Conservation (phyloP, 2,888 invertebrate genomes). For the Calameuta pallipes region DNA sequence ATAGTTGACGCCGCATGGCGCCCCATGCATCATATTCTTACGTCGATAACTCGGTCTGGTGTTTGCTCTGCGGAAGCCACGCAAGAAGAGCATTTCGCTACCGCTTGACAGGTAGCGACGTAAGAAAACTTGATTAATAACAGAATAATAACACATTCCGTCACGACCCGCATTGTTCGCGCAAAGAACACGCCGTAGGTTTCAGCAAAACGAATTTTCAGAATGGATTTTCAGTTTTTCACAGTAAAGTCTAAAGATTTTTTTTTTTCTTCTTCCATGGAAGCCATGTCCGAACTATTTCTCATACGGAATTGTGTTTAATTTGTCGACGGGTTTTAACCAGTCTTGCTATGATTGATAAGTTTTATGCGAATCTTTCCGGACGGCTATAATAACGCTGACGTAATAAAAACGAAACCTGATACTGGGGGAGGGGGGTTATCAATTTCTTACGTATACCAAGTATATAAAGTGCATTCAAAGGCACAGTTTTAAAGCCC, state of each 20-base stretch:
- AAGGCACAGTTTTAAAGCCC: background rate
- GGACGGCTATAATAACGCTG: too few species aligned
- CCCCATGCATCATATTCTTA: slow-evolving; percentile 49
- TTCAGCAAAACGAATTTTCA: background rate
- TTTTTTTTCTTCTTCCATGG: background rate
- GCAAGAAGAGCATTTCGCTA: slow-evolving; percentile 51
- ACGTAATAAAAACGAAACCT: background rate
- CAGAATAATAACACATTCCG: slow-evolving; percentile 55
- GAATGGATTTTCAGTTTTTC: background rate
- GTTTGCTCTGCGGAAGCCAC: slow-evolving; percentile 29
- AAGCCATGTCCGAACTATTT: background rate
- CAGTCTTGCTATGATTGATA: too few species aligned
- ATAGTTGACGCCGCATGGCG: slow-evolving; percentile 44
- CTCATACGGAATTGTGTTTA: background rate
- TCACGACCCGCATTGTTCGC: background rate
- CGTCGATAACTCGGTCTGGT: slow-evolving; percentile 44
- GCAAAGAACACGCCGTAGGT: background rate
- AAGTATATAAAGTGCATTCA: background rate
- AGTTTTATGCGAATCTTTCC: too few species aligned
- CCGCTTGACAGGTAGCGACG: slow-evolving; percentile 41
- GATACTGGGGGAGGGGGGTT: slow-evolving; percentile 5
- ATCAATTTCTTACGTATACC: slow-evolving; percentile 10
- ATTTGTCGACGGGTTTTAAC: too few species aligned
- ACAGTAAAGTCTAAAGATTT: background rate
- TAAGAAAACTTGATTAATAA: slow-evolving; percentile 62